Conservation (phyloP, 2,113 vertebrate species). For the Ictalurus furcatus region DNA sequence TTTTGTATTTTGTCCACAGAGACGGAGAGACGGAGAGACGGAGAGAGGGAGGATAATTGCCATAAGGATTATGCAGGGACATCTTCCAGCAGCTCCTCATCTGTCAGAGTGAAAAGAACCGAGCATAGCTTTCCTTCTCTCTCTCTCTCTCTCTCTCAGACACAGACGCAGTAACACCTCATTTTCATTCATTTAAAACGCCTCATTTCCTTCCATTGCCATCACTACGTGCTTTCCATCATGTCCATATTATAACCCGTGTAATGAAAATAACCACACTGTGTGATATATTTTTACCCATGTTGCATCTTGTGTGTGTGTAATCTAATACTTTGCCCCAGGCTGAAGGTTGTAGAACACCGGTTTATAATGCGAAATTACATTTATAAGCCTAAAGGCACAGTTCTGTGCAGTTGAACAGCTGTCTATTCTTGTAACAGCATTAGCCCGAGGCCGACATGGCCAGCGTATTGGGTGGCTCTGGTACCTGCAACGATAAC, state of each 20-base stretch:
- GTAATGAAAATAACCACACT: not conserved
- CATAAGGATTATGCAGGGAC: not conserved
- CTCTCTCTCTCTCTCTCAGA: not conserved
- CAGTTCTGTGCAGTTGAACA: not conserved
- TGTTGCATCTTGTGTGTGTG: not conserved
- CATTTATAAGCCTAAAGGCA: conserved; percentile 11
- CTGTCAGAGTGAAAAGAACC: not conserved
- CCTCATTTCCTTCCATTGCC: not conserved
- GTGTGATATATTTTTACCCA: not conserved
- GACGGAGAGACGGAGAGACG: not conserved
- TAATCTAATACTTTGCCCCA: not conserved
- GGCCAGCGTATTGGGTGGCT: not conserved
- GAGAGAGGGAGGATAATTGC: not conserved
- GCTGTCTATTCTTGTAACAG: not conserved
- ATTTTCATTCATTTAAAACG: not conserved
- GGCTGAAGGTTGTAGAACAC: not conserved
- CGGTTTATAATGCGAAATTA: not conserved
- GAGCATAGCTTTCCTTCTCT: not conserved
- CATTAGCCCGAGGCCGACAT: not conserved
- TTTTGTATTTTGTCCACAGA: not conserved
- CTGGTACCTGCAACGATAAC: not conserved
- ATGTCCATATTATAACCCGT: not conserved
- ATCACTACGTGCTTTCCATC: not conserved
- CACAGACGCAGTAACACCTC: not conserved
- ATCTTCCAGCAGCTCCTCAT: not conserved